phyloP scores from a whole-genome alignment of 2,888 invertebrate genomes.

The Agrochola circellaris region DNA sequence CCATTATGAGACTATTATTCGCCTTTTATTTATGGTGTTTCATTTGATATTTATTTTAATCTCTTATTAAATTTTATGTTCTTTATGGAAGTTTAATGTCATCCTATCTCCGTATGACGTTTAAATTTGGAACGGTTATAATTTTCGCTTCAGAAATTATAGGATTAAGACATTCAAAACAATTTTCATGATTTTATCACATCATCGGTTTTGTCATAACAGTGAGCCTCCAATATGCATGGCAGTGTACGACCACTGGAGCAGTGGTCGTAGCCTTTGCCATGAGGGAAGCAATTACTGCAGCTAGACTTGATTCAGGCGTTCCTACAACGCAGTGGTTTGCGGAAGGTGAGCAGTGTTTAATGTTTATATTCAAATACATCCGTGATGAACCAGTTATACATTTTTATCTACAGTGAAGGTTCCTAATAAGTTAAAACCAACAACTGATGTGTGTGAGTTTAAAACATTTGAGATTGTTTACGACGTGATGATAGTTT shows the following conservation, averaged over 20 bases:
- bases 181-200: neutral
- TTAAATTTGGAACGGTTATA: neutral
- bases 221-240: slow-evolving; percentile 89
- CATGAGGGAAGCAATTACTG: slow-evolving; percentile 91
- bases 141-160: neutral
- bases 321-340: slow-evolving; percentile 89
- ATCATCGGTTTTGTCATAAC: slow-evolving; percentile 59
- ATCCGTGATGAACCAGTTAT: neutral
- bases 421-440: neutral
- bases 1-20: slow-evolving; percentile 32
- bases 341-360: slow-evolving; percentile 86
- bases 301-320: slow-evolving; percentile 91
- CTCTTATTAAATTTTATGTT: neutral
- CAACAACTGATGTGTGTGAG: neutral
- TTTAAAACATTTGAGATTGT: neutral
- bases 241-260: too few relatives aligned
- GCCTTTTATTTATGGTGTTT: slow-evolving; percentile 28
- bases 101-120: too few relatives aligned
- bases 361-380: neutral
- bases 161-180: neutral
- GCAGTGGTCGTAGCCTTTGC: slow-evolving; percentile 90
- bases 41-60: slow-evolving; percentile 32
- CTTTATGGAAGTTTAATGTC: neutral
- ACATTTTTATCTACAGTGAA: neutral
- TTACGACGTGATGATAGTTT: neutral